phyloP scores from a whole-genome alignment of 2,797 vertebrate species.

The Dallia pectoralis region DNA sequence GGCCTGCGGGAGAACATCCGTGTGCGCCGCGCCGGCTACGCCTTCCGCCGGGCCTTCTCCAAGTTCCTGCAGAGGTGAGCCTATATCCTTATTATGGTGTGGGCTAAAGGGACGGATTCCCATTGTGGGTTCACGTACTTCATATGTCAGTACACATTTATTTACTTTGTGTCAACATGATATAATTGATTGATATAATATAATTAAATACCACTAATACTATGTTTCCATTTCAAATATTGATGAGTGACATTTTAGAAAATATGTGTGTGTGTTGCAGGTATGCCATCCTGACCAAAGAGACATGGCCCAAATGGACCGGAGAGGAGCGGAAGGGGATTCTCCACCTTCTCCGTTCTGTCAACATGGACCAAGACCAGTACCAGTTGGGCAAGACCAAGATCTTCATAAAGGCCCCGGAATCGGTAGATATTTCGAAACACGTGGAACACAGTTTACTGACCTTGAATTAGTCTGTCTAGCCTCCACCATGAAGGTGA shows the following conservation, averaged over 20 bases:
- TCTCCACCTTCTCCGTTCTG: conserved; percentile 75
- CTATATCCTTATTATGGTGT: no score
- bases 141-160: not conserved
- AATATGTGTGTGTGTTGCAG: conserved; percentile 49
- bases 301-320: conserved; percentile 79
- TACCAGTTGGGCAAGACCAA: conserved; percentile 81
- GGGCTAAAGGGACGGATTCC: not conserved
- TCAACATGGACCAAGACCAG: conserved; percentile 84
- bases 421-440: conserved; percentile 71
- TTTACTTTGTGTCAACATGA: not conserved
- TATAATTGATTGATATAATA: not conserved
- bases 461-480: not conserved
- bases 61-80: conserved; percentile 82
- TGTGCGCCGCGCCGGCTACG: conserved; percentile 80
- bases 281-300: conserved; percentile 82
- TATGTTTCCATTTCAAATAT: not conserved
- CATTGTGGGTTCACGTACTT: not conserved
- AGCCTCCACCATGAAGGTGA: not conserved
- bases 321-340: conserved; percentile 77
- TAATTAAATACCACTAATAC: not conserved
- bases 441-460: not conserved
- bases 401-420: conserved; percentile 84
- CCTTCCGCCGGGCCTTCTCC: conserved; percentile 75
- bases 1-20: conserved; percentile 83
- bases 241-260: not conserved